Base-by-base conservation (phyloP, 2,113 vertebrate genomes). In the Gnathonemus echidnorhynchus region DNA sequence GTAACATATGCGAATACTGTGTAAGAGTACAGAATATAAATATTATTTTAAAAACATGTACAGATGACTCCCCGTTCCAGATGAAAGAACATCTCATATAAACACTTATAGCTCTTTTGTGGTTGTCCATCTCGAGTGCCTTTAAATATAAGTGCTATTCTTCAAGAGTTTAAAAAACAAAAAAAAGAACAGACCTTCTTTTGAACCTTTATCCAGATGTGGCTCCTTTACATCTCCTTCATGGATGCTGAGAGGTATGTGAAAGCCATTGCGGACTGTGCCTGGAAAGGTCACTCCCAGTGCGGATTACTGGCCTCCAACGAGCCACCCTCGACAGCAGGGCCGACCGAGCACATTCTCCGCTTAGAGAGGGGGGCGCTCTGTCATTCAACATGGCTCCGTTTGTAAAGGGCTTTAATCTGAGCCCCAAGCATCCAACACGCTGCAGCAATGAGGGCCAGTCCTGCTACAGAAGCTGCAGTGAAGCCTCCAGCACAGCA, bases 271-370 rank as follows among this genome's bases (percentile, higher is more conserved):
- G 21, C 3, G 13, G 46, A 39, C 19, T 27, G 70, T 19, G 13
- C 24, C 31, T 80, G 27, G 27, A 31, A 53, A 77, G 62, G 45
- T 35, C 42, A 53, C 46, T 17, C 6, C 4, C 8, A 48, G 45
- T 6, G 62, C 46, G 27, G 58, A 48, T n/a, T 39, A 39, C 94
- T 94, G 95, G 95, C 93, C 93, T 90, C 90, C 9, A 31, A 31
- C 3, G n/a, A 3, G 62, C 62, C n/a, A 1, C 62, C 10, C 89
- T 93, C 91, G 84, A 77, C 91, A 91, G 91, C 91, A 62, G 91
- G 92, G 89, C n/a, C 91, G 90, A 91, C 91, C 92, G 27, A 15
- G 39, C 7, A 0, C 6, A 6, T 56, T 89, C 56, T 35, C 89
- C 11, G 3, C 24, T 42, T 77, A 8, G 84, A 19, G 70, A 35